Base-by-base conservation (phyloP, 2,113 vertebrate species). In the Acinonyx jubatus region DNA sequence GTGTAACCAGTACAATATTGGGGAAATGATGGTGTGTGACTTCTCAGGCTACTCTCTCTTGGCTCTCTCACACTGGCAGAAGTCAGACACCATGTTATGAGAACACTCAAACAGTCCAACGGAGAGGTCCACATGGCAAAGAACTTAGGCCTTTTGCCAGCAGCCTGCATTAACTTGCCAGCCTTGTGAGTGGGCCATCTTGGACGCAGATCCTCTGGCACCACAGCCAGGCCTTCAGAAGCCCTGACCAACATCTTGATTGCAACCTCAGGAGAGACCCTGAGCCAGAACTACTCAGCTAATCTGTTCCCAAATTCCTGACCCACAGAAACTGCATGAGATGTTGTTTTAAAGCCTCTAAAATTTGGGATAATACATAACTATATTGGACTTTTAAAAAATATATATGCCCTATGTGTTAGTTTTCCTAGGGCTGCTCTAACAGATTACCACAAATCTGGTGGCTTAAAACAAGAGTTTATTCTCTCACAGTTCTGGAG, bases 151-250 rank as follows among this genome's bases (percentile, higher is more conserved):
- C 23, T 93, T 14, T n/a, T 74, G 89, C 76, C 97, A 93, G 50
- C 55, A 96, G n/a, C 69, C 48, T 96, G 89, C 69, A 38, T 68
- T 93, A 52, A 96, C 92, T 96, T 93, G 94, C 86, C 68, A 94
- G 69, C 38, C 52, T 79, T 55, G 18, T 87, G 65, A 94, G 83
- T 68, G 25, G 69, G 55, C 80, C 55, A 33, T 88, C 80, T 80
- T 91, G 66, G 92, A 91, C 93, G 29, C 92, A 87, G 36, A 68
- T 89, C 83, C 12, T 84, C 38, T 19, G 41, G 29, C 31, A 69
- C 91, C 45, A 61, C 2, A 90, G 74, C 61, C 36, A 89, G 78
- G 16, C 21, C 74, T 83, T 85, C 73, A 73, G 68, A 92, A 90
- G 73, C 61, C 65, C 90, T 55, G 66, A 92, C 33, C 88, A 52